Base-by-base conservation (phyloP, 37 sponge, comb jelly and placozoan genomes). In the Diacarnus erythraeanus region DNA sequence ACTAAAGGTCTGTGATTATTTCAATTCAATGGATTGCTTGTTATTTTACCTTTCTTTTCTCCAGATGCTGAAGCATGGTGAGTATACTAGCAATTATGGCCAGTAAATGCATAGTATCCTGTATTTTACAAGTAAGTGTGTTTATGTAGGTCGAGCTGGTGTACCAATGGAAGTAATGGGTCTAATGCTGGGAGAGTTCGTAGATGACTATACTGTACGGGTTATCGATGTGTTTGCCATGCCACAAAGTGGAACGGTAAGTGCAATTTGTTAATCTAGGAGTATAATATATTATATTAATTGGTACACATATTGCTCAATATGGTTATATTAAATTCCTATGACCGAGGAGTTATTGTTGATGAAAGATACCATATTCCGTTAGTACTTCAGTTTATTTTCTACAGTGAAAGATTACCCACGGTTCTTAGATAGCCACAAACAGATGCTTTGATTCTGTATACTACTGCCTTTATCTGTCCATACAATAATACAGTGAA, bases 121-220 rank as follows among this genome's bases (percentile, higher is more conserved):
- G n/a, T 54, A 2, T 10, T 42, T n/a, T 1, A 30, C 10, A 31
- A 0, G 15, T 27, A 22, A 8, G 34, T 31, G 81, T 76, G 64
- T 88, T 78, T 54, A 57, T 40, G 69, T 69, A 54, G 94, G 99
- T 36, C 90, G 99, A 77, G 99, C 99, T 80, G 99, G 99, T 38
- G 99, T 98, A 12, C 99, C 99, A 41, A 98, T 98, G 99, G 99
- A 98, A 70, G 99, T 98, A 65, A 98, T 98, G 99, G 99, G 99
- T 69, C 82, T 98, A 27, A 98, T 98, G 99, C 75, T 98, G 74
- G 99, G 99, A 41, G 98, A 98, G 54, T 98, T 98, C 87, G 99
- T 98, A 20, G 99, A 98, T 76, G 99, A 98, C 77, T 98, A 98
- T 80, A 98, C 99, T 54, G 99, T 98, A 20, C 44, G 92, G 70